Evolutionary conservation across 2,797 vertebrate genomes (phyloP).

Genomic region (Scarus forsteni): DNA sequence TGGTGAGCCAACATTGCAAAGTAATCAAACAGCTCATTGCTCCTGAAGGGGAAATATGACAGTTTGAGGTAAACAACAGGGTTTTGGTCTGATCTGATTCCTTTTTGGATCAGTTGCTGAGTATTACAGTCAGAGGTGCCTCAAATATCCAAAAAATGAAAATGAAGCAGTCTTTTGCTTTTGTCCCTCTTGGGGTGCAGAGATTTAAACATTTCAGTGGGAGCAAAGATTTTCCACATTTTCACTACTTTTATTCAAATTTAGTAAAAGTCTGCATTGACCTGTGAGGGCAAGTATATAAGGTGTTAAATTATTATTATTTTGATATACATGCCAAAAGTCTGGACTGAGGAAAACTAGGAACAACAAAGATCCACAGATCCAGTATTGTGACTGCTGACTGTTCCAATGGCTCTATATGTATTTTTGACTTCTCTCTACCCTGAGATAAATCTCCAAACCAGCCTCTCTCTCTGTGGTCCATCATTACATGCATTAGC

Average conservation of each 20-base stretch:
- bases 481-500: conserved; percentile 78
- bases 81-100: conserved; percentile 35
- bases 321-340: no score
- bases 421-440: conserved; percentile 16
- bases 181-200: not conserved
- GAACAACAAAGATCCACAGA: not conserved
- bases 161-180: not conserved
- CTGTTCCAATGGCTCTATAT: conserved; percentile 12
- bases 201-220: not conserved
- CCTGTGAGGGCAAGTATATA: no score
- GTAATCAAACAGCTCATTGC: conserved; percentile 29
- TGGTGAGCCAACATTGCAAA: conserved; percentile 9
- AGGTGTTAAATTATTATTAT: no score
- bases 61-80: conserved; percentile 45
- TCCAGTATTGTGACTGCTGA: conserved; percentile 6
- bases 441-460: conserved; percentile 35
- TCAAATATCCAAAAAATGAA: conserved; percentile 2
- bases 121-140: not conserved
- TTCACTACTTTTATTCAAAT: not conserved
- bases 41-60: conserved; percentile 15
- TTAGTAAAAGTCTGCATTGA: no score
- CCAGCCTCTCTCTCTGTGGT: conserved; percentile 62
- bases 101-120: conserved; percentile 28
- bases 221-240: not conserved
- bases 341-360: not conserved